Evolutionary conservation across 2,888 invertebrate species (phyloP), one percentile per base, ranked within the genome.

Genomic region (Pelosia muscerda): DNA sequence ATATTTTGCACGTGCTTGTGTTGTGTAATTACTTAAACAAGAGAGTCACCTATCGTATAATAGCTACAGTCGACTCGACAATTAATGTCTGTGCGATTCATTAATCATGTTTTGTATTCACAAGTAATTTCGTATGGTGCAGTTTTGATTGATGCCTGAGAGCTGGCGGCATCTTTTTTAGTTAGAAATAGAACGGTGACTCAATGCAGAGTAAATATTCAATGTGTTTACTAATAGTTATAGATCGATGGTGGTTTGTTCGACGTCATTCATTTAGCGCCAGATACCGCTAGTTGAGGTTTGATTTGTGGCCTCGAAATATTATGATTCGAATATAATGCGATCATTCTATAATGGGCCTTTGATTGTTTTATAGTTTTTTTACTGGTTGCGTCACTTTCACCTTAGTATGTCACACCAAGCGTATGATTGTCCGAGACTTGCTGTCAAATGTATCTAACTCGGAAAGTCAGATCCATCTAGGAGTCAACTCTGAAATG

Each of bases 31-130:
- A 83, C 75, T 63, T 70, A 78, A 78, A 82, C 78, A 79, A 82
- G 79, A 73, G 80, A 78, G 71, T 71, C 68, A 38, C 70, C 75
- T 72, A 68, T 78, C 75, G 65, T 57, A 68, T 79, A 76, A 78
- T 81, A 78, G 34, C 63, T 28, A 60, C 23, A 49, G 76, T 76
- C 68, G 68, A 66, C 67, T 61, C 64, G 76, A 82, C 72, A 86
- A 88, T 88, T 88, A 89, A 84, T 77, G 78, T 81, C 79, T 72
- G 75, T 74, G 76, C 76, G 81, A 86, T 83, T 81, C 85, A 90
- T 90, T 86, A 88, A 90, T 90, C 90, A 89, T 78, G 74, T 69
- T 78, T 75, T 70, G 63, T 71, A 64, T 76, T 73, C 66, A 76
- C 76, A 76, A 76, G 76, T 76, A 76, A 77, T 79, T 77, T 66